These are phyloP conservation scores for human (Homo sapiens) DNA, from an alignment of 2,113 vertebrate genomes.

Conservation along the genomic window DNA sequence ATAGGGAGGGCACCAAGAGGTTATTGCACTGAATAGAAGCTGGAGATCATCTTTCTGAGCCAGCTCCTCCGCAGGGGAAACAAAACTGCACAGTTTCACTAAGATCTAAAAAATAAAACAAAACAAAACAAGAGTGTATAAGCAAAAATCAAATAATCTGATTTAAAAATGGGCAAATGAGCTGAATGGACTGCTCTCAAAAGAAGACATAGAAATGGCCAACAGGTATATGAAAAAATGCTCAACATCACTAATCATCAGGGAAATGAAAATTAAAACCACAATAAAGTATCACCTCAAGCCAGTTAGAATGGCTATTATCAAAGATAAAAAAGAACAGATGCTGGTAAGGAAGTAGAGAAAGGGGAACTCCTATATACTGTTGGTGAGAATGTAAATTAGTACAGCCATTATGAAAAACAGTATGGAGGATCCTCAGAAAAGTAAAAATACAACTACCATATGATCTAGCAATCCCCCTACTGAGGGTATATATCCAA, in stretches of 20 bases:
- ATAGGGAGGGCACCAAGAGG: conserved; percentile 99
- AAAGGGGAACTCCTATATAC: neutral
- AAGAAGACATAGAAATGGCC: neutral
- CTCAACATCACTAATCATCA: neutral
- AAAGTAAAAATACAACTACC: neutral
- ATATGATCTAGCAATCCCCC: neutral
- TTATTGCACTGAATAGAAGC: conserved; percentile 99
- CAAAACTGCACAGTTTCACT: conserved; percentile 97
- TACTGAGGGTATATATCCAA: neutral
- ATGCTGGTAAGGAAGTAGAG: neutral
- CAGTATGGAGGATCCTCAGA: neutral
- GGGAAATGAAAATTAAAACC: neutral
- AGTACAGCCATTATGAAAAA: neutral
- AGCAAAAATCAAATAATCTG: neutral
- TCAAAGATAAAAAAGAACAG: neutral
- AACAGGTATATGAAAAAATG: neutral
- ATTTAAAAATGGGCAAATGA: neutral
- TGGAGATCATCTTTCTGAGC: conserved; percentile 99
- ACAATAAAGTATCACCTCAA: neutral
- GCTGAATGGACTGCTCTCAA: neutral
- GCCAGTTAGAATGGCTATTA: neutral
- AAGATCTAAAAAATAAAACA: conserved; percentile 88
- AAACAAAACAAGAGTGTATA: neutral
- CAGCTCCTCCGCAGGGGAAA: conserved; percentile 97
- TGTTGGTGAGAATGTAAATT: neutral